Evolutionary conservation across 2,113 vertebrate species (phyloP), one percentile per base, ranked within the genome.

Genomic region (Hypocryptadius cinnamomeus): DNA sequence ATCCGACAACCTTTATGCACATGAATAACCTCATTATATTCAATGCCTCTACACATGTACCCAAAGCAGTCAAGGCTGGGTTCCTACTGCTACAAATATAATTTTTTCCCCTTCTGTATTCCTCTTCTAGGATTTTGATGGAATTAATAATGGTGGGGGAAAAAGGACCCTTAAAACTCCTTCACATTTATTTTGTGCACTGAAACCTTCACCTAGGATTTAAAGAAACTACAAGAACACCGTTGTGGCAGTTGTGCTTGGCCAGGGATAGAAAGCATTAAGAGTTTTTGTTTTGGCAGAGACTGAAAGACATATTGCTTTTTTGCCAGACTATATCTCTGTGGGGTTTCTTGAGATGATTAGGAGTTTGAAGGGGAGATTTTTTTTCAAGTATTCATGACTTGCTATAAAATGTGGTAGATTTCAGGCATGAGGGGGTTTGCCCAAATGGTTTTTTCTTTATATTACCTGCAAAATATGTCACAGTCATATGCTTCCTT

Each of bases 291-390:
- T 88, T 96, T 91, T 65, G 60, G 78, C 93, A 78, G 37, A 73
- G 82, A 45, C 71, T 92, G 71, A 91, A 90, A 93, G 64, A 81
- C 51, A 27, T 68, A 79, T 0, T 53, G 53, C 92, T 64, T 88
- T 97, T 95, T 97, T 53, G 93, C 91, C 90, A 94, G 94, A 30
- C 74, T 73, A 0, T 21, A 71, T 94, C 89, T 96, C 64, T 33
- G 13, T 84, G 84, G 30, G 79, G 73, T 93, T 97, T 96, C 91
- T 95, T 97, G 96, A 97, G 86, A 73, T 80, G 83, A 94, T 85
- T 72, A 89, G 77, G 37, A 82, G 45, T 81, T 69, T 73, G 83
- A 83, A 93, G 72, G 44, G 94, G 92, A 92, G 90, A 74, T 39
- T 92, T 97, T 93, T 94, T 90, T 66, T 73, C 25, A 77, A 83